These are phyloP conservation scores for Sebastiscus tertius DNA, from an alignment of 2,797 vertebrate genomes.

Conservation along the genomic window DNA sequence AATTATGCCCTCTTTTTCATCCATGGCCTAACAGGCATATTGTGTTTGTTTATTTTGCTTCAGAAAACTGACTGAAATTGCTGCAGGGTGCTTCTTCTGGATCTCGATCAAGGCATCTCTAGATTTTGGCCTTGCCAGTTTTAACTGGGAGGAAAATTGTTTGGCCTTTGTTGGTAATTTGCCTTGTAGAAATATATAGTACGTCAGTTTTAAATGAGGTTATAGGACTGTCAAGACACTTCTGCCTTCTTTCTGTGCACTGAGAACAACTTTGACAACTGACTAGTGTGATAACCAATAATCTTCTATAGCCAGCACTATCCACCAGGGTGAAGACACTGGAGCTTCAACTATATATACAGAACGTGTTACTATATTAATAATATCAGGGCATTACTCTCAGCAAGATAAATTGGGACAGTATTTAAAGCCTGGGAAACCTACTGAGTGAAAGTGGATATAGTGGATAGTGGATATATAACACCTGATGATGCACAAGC, in stretches of 20 bases:
- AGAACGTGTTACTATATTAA: background rate
- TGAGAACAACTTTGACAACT: background rate
- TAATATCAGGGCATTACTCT: background rate
- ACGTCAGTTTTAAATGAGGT: constrained; percentile 6
- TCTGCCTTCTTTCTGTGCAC: background rate
- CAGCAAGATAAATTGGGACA: background rate
- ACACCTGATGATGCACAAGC: background rate
- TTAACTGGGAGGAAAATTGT: background rate
- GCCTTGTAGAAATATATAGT: background rate
- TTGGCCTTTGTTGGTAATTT: constrained; percentile 14
- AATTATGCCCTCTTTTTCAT: constrained; percentile 28
- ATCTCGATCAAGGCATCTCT: constrained; percentile 26
- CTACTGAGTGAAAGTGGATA: background rate
- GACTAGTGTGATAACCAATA: background rate
- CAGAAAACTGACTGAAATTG: constrained; percentile 18
- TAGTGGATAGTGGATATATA: background rate
- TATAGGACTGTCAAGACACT: background rate
- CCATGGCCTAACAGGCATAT: constrained; percentile 24
- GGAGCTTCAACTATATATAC: background rate
- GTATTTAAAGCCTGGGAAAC: background rate
- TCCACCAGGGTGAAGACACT: background rate
- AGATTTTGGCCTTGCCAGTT: background rate
- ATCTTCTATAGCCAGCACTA: background rate
- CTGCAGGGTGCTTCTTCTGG: constrained; percentile 22
- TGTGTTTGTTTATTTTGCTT: constrained; percentile 40